Conservation (phyloP, 2,888 invertebrate species). For the Sinopyrophorus schimmeli region DNA sequence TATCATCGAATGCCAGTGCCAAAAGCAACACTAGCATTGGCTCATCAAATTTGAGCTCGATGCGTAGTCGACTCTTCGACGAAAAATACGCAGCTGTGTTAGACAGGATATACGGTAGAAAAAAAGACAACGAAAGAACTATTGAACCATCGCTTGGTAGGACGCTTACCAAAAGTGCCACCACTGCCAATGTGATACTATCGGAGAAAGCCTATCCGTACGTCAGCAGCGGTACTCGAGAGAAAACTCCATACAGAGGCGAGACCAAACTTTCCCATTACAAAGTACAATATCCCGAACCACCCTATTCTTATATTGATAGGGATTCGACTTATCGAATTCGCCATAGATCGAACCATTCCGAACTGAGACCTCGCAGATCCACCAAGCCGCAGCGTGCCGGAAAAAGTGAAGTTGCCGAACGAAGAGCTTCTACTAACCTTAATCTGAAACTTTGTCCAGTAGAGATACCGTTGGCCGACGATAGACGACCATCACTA, state of each 20-base stretch:
- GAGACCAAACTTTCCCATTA: conserved; percentile 25
- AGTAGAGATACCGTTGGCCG: conserved; percentile 50
- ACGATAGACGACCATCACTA: conserved; percentile 35
- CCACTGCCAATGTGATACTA: conserved; percentile 66
- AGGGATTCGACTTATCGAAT: conserved; percentile 47
- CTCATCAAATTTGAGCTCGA: conserved; percentile 54
- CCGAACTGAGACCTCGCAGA: conserved; percentile 51
- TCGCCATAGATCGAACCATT: conserved; percentile 52
- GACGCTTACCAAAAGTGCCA: conserved; percentile 68
- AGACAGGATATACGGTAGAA: conserved; percentile 68
- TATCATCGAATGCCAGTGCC: conserved; percentile 7
- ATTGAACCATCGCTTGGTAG: conserved; percentile 64
- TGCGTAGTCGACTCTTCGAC: conserved; percentile 69
- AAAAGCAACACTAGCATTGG: conserved; percentile 24
- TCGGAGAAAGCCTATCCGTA: conserved; percentile 70
- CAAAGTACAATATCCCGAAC: conserved; percentile 44
- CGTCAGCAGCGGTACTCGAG: conserved; percentile 58
- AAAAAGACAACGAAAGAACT: conserved; percentile 68
- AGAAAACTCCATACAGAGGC: conserved; percentile 66
- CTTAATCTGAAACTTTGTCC: conserved; percentile 60
- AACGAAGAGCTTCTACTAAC: conserved; percentile 49
- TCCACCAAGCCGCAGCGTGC: conserved; percentile 60
- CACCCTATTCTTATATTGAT: conserved; percentile 51
- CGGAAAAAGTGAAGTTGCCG: conserved; percentile 67
- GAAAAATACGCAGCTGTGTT: conserved; percentile 79